Evolutionary conservation across 2,797 vertebrate species (phyloP).

Genomic region (Pempheris klunzingeri): DNA sequence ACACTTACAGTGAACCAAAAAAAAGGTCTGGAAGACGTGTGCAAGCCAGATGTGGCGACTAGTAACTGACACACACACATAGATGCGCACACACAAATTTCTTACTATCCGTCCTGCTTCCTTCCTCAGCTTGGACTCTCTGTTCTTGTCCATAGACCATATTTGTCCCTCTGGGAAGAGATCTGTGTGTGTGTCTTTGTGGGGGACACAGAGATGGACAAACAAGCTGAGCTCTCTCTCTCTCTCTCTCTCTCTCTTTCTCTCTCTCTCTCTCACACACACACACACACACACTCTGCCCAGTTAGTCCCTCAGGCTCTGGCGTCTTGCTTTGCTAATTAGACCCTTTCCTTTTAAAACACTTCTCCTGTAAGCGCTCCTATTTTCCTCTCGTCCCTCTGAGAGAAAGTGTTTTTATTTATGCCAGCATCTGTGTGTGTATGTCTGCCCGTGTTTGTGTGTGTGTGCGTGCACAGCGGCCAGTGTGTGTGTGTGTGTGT

Average conservation of each 20-base stretch:
- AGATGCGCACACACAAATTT: constrained; percentile 29
- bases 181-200: constrained; percentile 22
- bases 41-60: constrained; percentile 60
- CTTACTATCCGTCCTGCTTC: constrained; percentile 54
- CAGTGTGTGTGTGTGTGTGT: constrained; percentile 73
- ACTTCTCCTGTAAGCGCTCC: constrained; percentile 84
- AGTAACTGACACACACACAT: constrained; percentile 35
- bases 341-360: constrained; percentile 87
- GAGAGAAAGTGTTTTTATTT: constrained; percentile 88
- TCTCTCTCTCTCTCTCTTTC: too few relatives aligned
- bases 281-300: constrained; percentile 46
- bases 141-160: constrained; percentile 63
- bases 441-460: constrained; percentile 28
- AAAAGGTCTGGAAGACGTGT: constrained; percentile 43
- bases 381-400: constrained; percentile 80
- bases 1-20: constrained; percentile 39
- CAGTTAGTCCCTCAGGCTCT: constrained; percentile 77
- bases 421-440: constrained; percentile 76
- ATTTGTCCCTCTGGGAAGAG: constrained; percentile 48
- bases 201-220: constrained; percentile 63
- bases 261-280: too few relatives aligned
- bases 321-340: constrained; percentile 86
- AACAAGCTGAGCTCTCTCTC: constrained; percentile 62
- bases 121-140: constrained; percentile 48
- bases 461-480: constrained; percentile 9